Evolutionary conservation across 1,140 invertebrate genomes (phyloP).

Genomic region (Pantala flavescens): DNA sequence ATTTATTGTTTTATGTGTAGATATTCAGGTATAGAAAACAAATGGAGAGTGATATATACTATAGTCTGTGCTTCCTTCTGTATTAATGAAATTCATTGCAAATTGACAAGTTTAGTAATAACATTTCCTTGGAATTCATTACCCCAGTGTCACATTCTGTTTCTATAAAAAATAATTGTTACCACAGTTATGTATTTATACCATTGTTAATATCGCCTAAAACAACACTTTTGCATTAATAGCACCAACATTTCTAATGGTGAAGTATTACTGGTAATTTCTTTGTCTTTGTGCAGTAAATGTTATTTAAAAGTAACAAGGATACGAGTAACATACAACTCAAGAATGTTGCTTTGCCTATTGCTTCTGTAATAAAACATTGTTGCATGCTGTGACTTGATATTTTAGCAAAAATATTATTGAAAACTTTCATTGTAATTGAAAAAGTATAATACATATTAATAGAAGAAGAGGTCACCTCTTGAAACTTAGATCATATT

Average conservation of each 20-base stretch:
- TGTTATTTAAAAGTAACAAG: neutral
- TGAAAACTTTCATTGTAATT: too few relatives aligned
- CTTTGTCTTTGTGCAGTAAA: neutral
- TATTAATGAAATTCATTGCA: neutral
- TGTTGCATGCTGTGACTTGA: neutral
- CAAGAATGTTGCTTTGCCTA: neutral
- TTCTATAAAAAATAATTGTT: neutral
- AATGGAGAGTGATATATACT: neutral
- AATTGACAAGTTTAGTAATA: neutral
- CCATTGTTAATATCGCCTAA: neutral
- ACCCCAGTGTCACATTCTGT: neutral
- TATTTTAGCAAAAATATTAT: too few relatives aligned
- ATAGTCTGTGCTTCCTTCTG: neutral
- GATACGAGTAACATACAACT: neutral
- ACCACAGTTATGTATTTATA: neutral
- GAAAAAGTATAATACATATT: too few relatives aligned
- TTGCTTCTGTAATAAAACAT: neutral
- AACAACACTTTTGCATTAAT: neutral
- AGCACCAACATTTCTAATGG: neutral
- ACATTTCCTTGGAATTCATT: neutral
- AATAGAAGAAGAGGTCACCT: too few relatives aligned
- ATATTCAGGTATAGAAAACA: neutral
- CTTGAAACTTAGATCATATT: too few relatives aligned
- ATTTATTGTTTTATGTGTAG: neutral
- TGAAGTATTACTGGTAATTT: neutral